phyloP scores from a whole-genome alignment of 1,140 invertebrate species.

The Saccostrea echinata region DNA sequence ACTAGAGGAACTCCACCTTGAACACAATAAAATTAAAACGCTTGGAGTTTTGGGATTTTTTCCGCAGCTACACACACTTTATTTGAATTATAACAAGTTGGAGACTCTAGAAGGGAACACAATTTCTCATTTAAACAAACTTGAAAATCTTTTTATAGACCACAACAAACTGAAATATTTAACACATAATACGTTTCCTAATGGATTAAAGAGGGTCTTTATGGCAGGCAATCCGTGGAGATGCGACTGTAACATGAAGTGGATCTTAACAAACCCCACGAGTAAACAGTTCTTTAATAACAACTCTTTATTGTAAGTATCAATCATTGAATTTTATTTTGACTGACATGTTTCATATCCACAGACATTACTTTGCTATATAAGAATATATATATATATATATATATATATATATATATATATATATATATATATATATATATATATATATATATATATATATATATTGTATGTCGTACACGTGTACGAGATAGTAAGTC shows the following conservation, averaged over 20 bases:
- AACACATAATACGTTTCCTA: not conserved
- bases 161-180: conserved; percentile 14
- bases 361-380: no score
- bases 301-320: conserved; percentile 12
- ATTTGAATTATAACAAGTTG: conserved; percentile 9
- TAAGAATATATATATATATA: no score
- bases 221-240: not conserved
- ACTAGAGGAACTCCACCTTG: conserved; percentile 7
- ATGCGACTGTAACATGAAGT: conserved; percentile 20
- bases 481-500: no score
- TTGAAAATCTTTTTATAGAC: not conserved
- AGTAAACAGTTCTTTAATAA: not conserved
- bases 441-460: no score
- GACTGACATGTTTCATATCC: no score
- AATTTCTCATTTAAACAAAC: not conserved
- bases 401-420: no score
- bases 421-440: no score
- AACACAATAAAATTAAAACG: not conserved
- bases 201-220: not conserved
- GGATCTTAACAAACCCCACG: not conserved
- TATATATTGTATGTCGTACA: no score
- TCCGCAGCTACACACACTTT: not conserved
- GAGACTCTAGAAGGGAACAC: not conserved
- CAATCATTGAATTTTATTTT: not conserved
- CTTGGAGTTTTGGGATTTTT: not conserved